These are phyloP conservation scores for Ommatoiulus sabulosus DNA, from an alignment of 2,888 invertebrate species.

Conservation along the genomic window DNA sequence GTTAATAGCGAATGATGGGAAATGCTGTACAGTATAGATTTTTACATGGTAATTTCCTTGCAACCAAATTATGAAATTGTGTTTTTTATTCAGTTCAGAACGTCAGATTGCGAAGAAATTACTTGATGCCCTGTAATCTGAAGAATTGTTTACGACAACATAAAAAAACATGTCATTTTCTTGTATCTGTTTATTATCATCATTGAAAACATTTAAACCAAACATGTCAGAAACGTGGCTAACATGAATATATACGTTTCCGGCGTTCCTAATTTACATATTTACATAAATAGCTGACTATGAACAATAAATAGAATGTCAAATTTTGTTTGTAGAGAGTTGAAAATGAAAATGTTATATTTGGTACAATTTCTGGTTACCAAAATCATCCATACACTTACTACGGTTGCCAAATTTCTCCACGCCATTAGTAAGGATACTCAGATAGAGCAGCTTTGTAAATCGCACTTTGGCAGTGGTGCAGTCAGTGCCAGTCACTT, in stretches of 20 bases:
- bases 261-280: not conserved
- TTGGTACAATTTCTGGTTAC: not conserved
- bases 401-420: not conserved
- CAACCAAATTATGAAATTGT: too few relatives aligned
- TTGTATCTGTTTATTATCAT: conserved; percentile 15
- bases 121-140: too few relatives aligned
- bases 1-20: too few relatives aligned
- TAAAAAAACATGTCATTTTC: not conserved
- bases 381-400: not conserved
- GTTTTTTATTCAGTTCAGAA: too few relatives aligned
- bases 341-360: not conserved
- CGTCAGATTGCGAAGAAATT: too few relatives aligned
- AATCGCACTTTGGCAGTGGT: too few relatives aligned
- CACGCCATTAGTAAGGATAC: not conserved
- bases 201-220: conserved; percentile 41
- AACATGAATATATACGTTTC: conserved; percentile 21
- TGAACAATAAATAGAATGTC: not conserved
- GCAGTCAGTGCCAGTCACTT: too few relatives aligned
- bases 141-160: not conserved
- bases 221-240: not conserved
- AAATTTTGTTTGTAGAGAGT: not conserved
- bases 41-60: too few relatives aligned
- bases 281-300: conserved; percentile 11
- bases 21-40: too few relatives aligned
- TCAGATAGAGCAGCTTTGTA: too few relatives aligned